Percentiles rank a stretch among this genome's conserved stretches.
phyloP scores from a whole-genome alignment of 2,888 invertebrate genomes.

The Colletes collaris region DNA sequence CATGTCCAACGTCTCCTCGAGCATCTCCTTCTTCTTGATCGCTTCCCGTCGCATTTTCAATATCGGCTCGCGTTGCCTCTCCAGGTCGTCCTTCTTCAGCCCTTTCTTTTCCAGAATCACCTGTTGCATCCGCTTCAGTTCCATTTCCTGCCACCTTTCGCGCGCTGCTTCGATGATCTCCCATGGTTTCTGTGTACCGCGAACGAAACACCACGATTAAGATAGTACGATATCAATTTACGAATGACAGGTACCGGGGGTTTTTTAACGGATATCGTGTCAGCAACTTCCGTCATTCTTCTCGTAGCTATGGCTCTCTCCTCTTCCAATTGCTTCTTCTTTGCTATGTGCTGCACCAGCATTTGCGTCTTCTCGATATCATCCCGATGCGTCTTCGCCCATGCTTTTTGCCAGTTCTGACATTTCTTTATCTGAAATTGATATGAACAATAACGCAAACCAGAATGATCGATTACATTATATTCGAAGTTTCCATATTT shows the following conservation, averaged over 20 bases:
- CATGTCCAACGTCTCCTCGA: conserved; percentile 85
- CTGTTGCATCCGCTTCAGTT: conserved; percentile 87
- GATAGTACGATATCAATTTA: no score
- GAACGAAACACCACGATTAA: no score
- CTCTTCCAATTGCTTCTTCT: conserved; percentile 79
- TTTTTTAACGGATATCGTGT: neutral
- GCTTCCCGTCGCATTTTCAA: conserved; percentile 86
- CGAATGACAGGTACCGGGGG: conserved; percentile 4
- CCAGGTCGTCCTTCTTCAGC: conserved; percentile 85
- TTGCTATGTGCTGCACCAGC: conserved; percentile 83
- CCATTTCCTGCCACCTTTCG: conserved; percentile 87
- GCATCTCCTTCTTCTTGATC: conserved; percentile 85
- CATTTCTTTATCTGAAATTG: conserved; percentile 83
- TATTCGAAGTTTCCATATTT: no score
- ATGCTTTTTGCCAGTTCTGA: conserved; percentile 86
- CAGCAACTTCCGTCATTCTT: conserved; percentile 3
- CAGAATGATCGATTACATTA: no score
- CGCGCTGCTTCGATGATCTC: conserved; percentile 82
- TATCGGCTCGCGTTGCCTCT: conserved; percentile 86
- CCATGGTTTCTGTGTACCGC: conserved; percentile 39
- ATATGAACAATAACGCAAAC: no score
- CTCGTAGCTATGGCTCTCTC: conserved; percentile 4
- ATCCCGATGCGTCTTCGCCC: conserved; percentile 84
- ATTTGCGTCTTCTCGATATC: conserved; percentile 83
- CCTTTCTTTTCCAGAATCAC: conserved; percentile 87